phyloP scores from a whole-genome alignment of 2,797 vertebrate genomes.

The Enteromius unitaeniatus region DNA sequence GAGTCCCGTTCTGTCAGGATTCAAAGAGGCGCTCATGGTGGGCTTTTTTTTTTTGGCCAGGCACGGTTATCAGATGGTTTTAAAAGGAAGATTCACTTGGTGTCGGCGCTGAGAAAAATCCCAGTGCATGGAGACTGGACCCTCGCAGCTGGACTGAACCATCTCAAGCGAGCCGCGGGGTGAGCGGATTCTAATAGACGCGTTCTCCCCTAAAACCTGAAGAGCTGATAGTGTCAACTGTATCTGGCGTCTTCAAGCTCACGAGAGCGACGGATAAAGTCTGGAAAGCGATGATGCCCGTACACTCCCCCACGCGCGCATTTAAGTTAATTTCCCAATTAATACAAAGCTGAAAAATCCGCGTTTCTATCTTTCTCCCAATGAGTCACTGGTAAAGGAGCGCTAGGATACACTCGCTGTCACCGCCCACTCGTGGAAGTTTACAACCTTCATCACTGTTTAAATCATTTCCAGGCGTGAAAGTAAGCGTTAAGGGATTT shows the following conservation, averaged over 20 bases:
- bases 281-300: constrained; percentile 48
- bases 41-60: constrained; percentile 64
- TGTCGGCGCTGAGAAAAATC: constrained; percentile 89
- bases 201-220: constrained; percentile 71
- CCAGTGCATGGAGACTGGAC: constrained; percentile 93
- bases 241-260: constrained; percentile 64
- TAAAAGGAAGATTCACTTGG: constrained; percentile 79
- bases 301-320: constrained; percentile 39
- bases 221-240: constrained; percentile 61
- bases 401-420: constrained; percentile 65
- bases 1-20: constrained; percentile 75
- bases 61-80: constrained; percentile 79
- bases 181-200: constrained; percentile 73
- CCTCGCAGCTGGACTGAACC: constrained; percentile 99
- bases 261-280: constrained; percentile 55
- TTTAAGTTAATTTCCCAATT: constrained; percentile 65
- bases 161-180: constrained; percentile 87
- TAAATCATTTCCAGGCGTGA: constrained; percentile 61
- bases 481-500: constrained; percentile 65
- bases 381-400: constrained; percentile 51
- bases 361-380: constrained; percentile 62
- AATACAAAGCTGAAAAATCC: constrained; percentile 70
- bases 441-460: constrained; percentile 60
- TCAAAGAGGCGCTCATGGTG: constrained; percentile 78
- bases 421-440: constrained; percentile 69